phyloP scores from a whole-genome alignment of 2,797 vertebrate species.

The Philypnodon macrostomus region DNA sequence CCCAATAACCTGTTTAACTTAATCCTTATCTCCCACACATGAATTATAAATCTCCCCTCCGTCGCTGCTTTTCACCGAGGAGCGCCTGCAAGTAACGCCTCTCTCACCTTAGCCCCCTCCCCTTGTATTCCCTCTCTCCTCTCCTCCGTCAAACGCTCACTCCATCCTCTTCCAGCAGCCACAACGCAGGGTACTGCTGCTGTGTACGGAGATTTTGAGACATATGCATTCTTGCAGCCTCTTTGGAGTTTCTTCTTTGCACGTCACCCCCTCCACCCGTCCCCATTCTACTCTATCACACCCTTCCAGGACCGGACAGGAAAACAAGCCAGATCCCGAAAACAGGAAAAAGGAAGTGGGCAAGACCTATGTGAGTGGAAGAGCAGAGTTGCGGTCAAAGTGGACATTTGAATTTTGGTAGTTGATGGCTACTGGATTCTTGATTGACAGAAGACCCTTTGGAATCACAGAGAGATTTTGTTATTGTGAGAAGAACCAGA shows the following conservation, averaged over 20 bases:
- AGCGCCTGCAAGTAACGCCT: constrained; percentile 56
- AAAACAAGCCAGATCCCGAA: constrained; percentile 61
- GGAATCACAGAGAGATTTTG: no score
- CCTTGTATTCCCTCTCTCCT: constrained; percentile 32
- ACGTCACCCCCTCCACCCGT: constrained; percentile 6
- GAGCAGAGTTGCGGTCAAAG: constrained; percentile 17
- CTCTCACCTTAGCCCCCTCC: constrained; percentile 61
- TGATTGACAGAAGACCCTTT: no score
- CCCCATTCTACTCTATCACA: constrained; percentile 7
- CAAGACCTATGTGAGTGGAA: constrained; percentile 51
- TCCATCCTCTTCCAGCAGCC: constrained; percentile 53
- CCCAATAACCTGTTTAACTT: constrained; percentile 80
- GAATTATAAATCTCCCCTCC: constrained; percentile 71
- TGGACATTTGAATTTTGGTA: constrained; percentile 41
- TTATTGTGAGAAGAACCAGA: no score
- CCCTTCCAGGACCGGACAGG: constrained; percentile 51
- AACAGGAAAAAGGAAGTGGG: constrained; percentile 74
- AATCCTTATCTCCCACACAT: constrained; percentile 79
- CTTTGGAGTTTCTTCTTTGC: constrained; percentile 20
- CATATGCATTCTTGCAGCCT: constrained; percentile 31
- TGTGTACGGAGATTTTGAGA: constrained; percentile 50
- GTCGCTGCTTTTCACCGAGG: constrained; percentile 34
- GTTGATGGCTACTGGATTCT: constrained; percentile 20
- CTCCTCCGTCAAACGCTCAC: constrained; percentile 43
- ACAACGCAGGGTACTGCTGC: constrained; percentile 25